These are phyloP conservation scores for Drosophila formosana DNA, from an alignment of 2,888 invertebrate species.

Conservation along the genomic window DNA sequence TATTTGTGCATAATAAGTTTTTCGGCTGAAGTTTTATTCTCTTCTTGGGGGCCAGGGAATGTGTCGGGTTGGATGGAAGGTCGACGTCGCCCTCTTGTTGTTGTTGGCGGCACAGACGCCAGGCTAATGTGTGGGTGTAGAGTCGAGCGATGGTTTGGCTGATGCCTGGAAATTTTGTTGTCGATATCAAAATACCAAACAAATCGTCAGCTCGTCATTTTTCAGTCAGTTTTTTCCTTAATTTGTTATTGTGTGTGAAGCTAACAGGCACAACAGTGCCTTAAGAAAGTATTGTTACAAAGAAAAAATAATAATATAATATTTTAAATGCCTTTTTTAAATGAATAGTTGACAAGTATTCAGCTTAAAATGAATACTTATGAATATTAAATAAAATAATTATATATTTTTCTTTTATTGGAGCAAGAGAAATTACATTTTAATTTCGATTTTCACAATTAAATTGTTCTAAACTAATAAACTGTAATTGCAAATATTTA, in stretches of 20 bases:
- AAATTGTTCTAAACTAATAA: no score
- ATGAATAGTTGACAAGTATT: no score
- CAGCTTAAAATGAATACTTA: no score
- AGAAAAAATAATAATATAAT: not conserved
- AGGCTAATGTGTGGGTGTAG: conserved; percentile 36
- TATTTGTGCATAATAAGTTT: conserved; percentile 79
- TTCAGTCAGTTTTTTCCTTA: conserved; percentile 69
- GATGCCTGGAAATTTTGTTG: conserved; percentile 55
- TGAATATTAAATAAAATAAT: no score
- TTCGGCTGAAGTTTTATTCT: conserved; percentile 25
- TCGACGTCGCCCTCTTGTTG: conserved; percentile 1
- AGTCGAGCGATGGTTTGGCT: conserved; percentile 21
- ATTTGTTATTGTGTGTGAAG: conserved; percentile 60
- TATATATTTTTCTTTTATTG: no score
- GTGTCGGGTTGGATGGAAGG: not conserved
- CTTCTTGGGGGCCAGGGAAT: conserved; percentile 5
- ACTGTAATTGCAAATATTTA: no score
- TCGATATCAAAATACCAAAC: conserved; percentile 78
- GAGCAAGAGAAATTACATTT: no score
- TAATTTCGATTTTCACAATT: no score
- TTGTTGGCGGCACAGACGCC: conserved; percentile 47
- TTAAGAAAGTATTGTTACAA: not conserved
- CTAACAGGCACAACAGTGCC: conserved; percentile 49
- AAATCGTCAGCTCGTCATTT: conserved; percentile 80
- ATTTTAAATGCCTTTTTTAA: no score